A percentile compares a stretch with the other conserved stretches of the same genome.
Evolutionary conservation across 2,888 invertebrate genomes (phyloP).

Genomic region (Halocaridina rubra): DNA sequence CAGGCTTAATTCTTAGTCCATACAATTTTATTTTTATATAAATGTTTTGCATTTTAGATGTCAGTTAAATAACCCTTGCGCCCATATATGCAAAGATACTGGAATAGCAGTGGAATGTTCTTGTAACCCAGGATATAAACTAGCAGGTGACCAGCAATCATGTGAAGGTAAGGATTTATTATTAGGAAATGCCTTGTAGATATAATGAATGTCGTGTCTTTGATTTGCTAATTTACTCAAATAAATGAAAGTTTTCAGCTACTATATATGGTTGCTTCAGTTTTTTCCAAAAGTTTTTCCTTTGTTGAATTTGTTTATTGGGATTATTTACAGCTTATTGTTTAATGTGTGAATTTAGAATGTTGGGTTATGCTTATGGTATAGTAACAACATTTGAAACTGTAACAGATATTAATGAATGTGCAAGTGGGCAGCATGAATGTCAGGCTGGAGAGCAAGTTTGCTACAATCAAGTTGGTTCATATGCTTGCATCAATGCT

Average conservation of each 20-base stretch:
- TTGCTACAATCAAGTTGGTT: conserved; percentile 71
- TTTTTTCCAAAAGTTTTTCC: no score
- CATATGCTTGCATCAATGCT: conserved; percentile 69
- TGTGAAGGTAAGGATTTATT: conserved; percentile 75
- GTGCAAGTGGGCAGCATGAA: conserved; percentile 74
- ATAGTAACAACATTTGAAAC: neutral
- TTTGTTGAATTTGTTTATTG: no score
- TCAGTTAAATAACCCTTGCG: conserved; percentile 75
- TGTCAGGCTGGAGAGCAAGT: conserved; percentile 70
- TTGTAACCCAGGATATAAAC: conserved; percentile 78
- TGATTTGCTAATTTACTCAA: no score
- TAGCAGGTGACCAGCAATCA: conserved; percentile 76
- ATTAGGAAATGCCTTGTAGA: no score
- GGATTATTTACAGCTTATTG: no score
- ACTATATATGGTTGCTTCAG: no score
- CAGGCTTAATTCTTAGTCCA: no score
- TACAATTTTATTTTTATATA: no score
- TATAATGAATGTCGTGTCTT: no score
- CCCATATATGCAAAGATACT: conserved; percentile 80
- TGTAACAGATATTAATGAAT: conserved; percentile 81
- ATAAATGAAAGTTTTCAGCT: no score
- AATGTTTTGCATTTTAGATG: conserved; percentile 50
- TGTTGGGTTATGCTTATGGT: no score
- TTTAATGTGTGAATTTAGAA: no score
- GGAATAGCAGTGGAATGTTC: conserved; percentile 78